Evolutionary conservation across 2,888 invertebrate species (phyloP).

Genomic region (Netelia inedita): DNA sequence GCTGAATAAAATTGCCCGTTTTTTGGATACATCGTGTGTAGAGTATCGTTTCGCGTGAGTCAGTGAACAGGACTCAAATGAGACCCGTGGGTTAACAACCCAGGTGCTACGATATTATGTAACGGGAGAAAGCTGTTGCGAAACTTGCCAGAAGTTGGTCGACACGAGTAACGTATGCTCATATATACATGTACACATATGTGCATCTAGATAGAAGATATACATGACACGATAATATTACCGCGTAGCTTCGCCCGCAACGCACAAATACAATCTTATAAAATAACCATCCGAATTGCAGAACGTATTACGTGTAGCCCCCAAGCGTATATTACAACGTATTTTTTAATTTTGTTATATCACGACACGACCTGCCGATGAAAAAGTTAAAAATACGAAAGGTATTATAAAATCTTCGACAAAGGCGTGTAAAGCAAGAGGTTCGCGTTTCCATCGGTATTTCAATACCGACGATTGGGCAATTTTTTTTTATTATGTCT

Average conservation of each 20-base stretch:
- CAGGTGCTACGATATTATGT: slow-evolving; percentile 71
- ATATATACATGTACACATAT: slow-evolving; percentile 29
- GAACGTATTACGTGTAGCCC: slow-evolving; percentile 61
- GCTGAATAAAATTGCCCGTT: background rate
- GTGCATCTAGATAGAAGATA: slow-evolving; percentile 31
- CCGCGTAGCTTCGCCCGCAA: slow-evolving; percentile 10
- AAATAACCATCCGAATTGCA: slow-evolving; percentile 46
- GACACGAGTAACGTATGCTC: slow-evolving; percentile 32
- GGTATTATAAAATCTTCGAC: background rate
- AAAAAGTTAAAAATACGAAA: background rate
- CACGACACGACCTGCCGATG: slow-evolving; percentile 16
- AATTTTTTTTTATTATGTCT: slow-evolving; percentile 26
- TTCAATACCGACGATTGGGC: slow-evolving; percentile 15
- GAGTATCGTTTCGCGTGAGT: slow-evolving; percentile 58
- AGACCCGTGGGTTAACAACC: slow-evolving; percentile 79
- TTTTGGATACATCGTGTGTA: slow-evolving; percentile 13
- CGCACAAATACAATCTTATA: slow-evolving; percentile 20
- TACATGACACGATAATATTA: slow-evolving; percentile 36
- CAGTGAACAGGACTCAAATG: slow-evolving; percentile 62
- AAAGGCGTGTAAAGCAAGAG: background rate
- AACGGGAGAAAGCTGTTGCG: slow-evolving; percentile 81
- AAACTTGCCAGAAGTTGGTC: slow-evolving; percentile 70
- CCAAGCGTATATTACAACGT: slow-evolving; percentile 44
- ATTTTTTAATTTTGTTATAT: slow-evolving; percentile 40
- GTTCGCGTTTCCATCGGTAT: background rate